These are phyloP conservation scores for Scyliorhinus canicula DNA, from an alignment of 2,797 vertebrate species.

Conservation along the genomic window DNA sequence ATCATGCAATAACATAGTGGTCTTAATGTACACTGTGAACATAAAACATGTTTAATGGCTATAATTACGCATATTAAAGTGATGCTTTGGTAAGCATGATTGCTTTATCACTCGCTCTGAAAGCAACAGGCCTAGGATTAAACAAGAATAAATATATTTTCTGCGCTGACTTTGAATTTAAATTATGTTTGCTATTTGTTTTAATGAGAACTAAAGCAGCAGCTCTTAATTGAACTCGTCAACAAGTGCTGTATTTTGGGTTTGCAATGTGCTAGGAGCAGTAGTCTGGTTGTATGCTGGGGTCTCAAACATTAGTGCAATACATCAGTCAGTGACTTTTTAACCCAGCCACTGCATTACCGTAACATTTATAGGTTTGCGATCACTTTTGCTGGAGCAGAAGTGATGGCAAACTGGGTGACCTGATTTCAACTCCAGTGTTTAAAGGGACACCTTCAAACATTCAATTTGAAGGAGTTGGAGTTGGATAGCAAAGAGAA, in stretches of 20 bases:
- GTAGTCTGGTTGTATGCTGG: not conserved
- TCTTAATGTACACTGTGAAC: not conserved
- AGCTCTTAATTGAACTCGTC: too few species aligned
- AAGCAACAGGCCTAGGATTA: not conserved
- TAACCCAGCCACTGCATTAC: not conserved
- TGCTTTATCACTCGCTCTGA: not conserved
- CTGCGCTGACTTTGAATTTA: not conserved
- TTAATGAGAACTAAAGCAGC: not conserved
- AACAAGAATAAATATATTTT: not conserved
- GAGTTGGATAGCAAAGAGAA: not conserved
- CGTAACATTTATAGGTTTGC: not conserved
- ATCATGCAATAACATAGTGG: not conserved
- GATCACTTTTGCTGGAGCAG: not conserved
- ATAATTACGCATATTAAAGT: not conserved
- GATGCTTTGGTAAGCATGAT: not conserved
- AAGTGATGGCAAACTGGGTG: not conserved
- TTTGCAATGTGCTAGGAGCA: too few species aligned
- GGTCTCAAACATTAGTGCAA: not conserved
- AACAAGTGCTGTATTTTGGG: too few species aligned
- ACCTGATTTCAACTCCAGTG: not conserved
- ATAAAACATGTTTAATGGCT: constrained; percentile 27
- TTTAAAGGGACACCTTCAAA: not conserved
- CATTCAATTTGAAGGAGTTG: not conserved
- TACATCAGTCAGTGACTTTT: not conserved
- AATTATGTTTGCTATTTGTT: not conserved